Base-by-base conservation (phyloP, 2,113 vertebrate species). In the human region DNA sequence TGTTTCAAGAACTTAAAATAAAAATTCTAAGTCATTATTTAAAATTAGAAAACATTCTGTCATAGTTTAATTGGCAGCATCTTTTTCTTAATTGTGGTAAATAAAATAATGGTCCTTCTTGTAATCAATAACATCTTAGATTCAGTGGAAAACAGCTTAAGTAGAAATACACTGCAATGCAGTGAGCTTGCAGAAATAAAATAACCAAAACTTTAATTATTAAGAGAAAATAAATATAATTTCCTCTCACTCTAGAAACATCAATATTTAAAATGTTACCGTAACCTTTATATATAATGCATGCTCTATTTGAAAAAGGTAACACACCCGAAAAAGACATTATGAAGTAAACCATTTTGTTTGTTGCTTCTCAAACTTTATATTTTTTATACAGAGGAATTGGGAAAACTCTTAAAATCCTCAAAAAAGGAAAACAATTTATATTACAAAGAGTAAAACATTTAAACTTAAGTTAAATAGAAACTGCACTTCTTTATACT, bases 241-340 rank as follows among this genome's bases (percentile, higher is more conserved):
- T 83, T 85, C 48, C 68, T 85, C 61, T 94, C 40, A 73, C 32
- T 92, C 4, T 76, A 96, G 45, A 96, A 95, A 89, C 38, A 91
- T 50, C 55, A 43, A 82, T 92, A 32, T 57, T 86, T 89, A 66
- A 83, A 94, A 80, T 59, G 23, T 43, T 43, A 85, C 11, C 38
- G 61, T 72, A 75, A 76, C 23, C 72, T 40, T 57, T 72, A 88
- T 40, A 38, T 13, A 6, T 72, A 50, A 86, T 72, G 6, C 2
- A 35, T 0, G 12, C 14, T 66, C n/a, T 91, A 88, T 20, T 30
- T 86, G 25, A 83, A 66, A 92, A 86, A 75, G 4, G 23, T 81
- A 85, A 81, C 7, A 80, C 4, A 43, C 2, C 72, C 72, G 3
- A 45, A 89, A 91, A 81, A 88, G 13, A 27, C n/a, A 78, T 55